Conservation (phyloP, 1,140 invertebrate species). For the Tenebrio molitor region DNA sequence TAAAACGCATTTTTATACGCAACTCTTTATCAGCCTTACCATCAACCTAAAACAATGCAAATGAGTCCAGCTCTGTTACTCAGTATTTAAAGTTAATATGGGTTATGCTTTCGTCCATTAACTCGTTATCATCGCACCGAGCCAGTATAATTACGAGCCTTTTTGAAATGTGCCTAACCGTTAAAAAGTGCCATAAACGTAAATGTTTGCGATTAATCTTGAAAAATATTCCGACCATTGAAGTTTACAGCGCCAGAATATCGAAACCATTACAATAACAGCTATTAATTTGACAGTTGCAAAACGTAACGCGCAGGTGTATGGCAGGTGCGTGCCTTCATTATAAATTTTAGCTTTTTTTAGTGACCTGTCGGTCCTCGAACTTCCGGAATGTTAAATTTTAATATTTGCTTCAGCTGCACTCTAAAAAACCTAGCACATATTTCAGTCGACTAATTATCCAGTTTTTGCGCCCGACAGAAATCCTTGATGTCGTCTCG, state of each 20-base stretch:
- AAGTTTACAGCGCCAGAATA: background rate
- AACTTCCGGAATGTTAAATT: slow-evolving; percentile 38
- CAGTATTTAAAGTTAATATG: background rate
- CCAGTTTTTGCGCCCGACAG: no score
- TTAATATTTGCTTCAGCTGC: slow-evolving; percentile 28
- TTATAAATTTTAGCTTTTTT: slow-evolving; percentile 30
- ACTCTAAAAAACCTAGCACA: background rate
- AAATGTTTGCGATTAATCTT: background rate
- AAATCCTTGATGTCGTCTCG: no score
- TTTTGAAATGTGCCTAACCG: background rate
- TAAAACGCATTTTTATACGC: slow-evolving; percentile 13
- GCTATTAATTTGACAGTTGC: slow-evolving; percentile 39
- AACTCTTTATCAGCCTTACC: background rate
- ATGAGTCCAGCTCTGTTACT: background rate
- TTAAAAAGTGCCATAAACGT: background rate
- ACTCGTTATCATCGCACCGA: background rate
- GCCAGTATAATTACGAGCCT: background rate
- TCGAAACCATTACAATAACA: slow-evolving; percentile 14
- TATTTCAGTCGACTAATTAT: slow-evolving; percentile 4
- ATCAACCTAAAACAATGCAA: slow-evolving; percentile 16
- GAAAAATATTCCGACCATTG: background rate
- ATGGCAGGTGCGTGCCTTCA: slow-evolving; percentile 37
- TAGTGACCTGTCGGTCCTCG: slow-evolving; percentile 6
- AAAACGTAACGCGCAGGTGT: slow-evolving; percentile 33
- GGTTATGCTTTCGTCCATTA: background rate